Base-by-base conservation (phyloP, 2,113 vertebrate genomes). In the Fulmarus glacialis region DNA sequence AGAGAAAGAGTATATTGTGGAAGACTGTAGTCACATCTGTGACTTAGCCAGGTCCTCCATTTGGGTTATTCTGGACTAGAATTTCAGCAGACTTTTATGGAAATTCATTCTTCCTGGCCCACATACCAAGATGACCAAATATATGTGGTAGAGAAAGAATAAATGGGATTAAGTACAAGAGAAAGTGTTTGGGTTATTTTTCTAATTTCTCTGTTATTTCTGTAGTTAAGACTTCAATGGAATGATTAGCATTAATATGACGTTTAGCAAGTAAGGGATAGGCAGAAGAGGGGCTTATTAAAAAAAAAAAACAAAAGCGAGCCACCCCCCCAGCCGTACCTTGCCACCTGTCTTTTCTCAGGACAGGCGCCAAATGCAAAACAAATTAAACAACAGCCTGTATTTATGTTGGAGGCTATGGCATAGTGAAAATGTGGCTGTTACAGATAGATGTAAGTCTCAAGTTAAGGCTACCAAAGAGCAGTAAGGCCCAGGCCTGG, bases 361-460 rank as follows among this genome's bases (percentile, higher is more conserved):
- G 34, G 68, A 87, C 32, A 84, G 27, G 30, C 45, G 40, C 8
- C 75, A 70, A 38, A 45, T 13, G 30, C 4, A 56, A 75, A 82
- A 58, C 20, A 75, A 48, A 62, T 45, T 32, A 26, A 79, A 79
- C 6, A 74, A 47, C 75, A 17, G 1, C 5, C 14, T 19, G 8
- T 56, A 29, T 89, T 92, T 56, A 68, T 56, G 34, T 55, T 77
- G 67, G 55, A 70, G 55, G 26, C 38, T 60, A 29, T 45, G 45
- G 58, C 62, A 70, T 11, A 78, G 89, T 74, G 89, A 97, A 97
- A 95, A 95, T 16, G 75, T 74, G 89, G 91, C 75, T 52, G 22
- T 90, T 92, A 90, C 38, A 85, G 87, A 93, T 73, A 97, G 89
- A 89, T 89, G 71, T 80, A 89, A 87, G 77, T 95, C 74, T 88